phyloP scores from a whole-genome alignment of 1,140 invertebrate species.

The Anastrepha obliqua region DNA sequence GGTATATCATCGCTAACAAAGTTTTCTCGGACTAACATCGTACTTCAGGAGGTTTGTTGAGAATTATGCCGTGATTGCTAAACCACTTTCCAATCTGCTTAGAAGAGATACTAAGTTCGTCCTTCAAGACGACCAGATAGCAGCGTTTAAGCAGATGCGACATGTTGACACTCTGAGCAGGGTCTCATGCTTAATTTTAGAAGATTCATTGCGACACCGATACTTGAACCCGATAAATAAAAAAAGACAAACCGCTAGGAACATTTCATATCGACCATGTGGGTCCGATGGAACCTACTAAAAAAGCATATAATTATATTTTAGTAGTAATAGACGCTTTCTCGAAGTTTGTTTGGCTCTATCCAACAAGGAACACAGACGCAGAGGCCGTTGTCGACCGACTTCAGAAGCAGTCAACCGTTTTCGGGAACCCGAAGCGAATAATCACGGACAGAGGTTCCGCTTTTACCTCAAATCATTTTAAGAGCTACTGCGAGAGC shows the following conservation, averaged over 20 bases:
- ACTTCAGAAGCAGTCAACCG: neutral
- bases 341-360: too few relatives aligned
- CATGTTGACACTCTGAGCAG: constrained; percentile 26
- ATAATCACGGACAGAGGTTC: constrained; percentile 30
- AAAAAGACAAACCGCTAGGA: neutral
- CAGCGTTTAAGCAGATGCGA: constrained; percentile 31
- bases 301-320: neutral
- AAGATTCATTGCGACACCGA: constrained; percentile 45
- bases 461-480: constrained; percentile 1
- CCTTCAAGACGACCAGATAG: too few relatives aligned
- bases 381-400: neutral
- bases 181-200: constrained; percentile 61
- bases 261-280: neutral
- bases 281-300: neutral
- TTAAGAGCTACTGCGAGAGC: neutral
- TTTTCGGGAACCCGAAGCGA: constrained; percentile 12
- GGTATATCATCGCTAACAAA: neutral
- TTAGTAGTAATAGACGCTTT: neutral
- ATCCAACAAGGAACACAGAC: neutral
- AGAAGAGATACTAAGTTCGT: too few relatives aligned
- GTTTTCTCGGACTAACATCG: too few relatives aligned
- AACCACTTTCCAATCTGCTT: too few relatives aligned
- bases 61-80: too few relatives aligned
- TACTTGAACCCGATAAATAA: neutral
- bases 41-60: too few relatives aligned